Evolutionary conservation across 2,888 invertebrate genomes (phyloP).

Genomic region (Orthosia incerta): DNA sequence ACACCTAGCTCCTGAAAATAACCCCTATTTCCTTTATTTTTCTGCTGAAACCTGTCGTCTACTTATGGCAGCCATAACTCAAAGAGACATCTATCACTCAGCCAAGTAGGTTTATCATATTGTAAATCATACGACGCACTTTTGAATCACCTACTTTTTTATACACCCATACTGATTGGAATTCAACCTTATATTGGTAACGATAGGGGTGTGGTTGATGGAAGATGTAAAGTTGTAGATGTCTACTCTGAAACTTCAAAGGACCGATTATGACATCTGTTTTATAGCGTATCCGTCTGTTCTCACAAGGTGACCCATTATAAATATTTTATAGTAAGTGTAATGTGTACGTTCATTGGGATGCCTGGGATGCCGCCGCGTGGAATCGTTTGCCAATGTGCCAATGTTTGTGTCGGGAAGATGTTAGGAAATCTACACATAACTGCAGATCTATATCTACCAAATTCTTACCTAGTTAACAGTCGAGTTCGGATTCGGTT

Average conservation of each 20-base stretch:
- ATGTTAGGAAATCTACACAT: slow-evolving; percentile 25
- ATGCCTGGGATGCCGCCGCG: slow-evolving; percentile 56
- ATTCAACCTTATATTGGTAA: background rate
- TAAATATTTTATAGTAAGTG: slow-evolving; percentile 66
- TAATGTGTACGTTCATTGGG: slow-evolving; percentile 58
- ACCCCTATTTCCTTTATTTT: slow-evolving; percentile 35
- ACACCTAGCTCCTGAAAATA: slow-evolving; percentile 26
- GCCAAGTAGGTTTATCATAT: slow-evolving; percentile 77
- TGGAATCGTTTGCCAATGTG: slow-evolving; percentile 45
- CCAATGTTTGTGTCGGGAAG: slow-evolving; percentile 30
- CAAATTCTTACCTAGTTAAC: too few species aligned
- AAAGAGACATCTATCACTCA: slow-evolving; percentile 79
- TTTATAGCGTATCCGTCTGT: slow-evolving; percentile 71
- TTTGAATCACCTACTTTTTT: slow-evolving; percentile 43
- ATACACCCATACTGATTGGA: slow-evolving; percentile 3
- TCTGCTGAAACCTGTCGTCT: slow-evolving; percentile 37
- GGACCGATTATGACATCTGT: slow-evolving; percentile 76
- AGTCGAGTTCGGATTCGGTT: background rate
- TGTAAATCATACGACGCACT: slow-evolving; percentile 75
- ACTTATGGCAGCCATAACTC: slow-evolving; percentile 48
- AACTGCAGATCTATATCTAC: background rate
- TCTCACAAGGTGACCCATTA: slow-evolving; percentile 70
- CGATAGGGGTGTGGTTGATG: slow-evolving; percentile 1
- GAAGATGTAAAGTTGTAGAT: slow-evolving; percentile 45
- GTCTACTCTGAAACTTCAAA: slow-evolving; percentile 70